Base-by-base conservation (phyloP, 2,888 invertebrate genomes). In the Tiliacea citrago region DNA sequence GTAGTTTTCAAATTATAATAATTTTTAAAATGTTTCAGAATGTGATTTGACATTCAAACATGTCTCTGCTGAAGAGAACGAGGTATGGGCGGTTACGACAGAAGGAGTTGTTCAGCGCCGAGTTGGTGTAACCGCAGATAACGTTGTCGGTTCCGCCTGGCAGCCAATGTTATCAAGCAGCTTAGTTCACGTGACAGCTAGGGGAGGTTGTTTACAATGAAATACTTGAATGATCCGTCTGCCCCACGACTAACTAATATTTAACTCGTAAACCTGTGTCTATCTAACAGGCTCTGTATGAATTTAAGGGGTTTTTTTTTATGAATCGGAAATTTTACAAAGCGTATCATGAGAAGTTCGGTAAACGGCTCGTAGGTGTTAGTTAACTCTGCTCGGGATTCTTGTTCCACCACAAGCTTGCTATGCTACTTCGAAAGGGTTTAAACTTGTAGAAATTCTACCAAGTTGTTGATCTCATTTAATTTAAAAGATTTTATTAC, bases 71-170 rank as follows among this genome's bases (percentile, higher is more conserved):
- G 97, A 97, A 63, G 96, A 97, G 67, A 94, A 95, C 24, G 98
- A 98, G 91, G 98, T 98, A 61, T 98, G 98, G 98, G 98, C 98
- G 0, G 96, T 98, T 63, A 97, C 98, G 18, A 95, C 97, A 66
- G 97, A 97, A 82, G 98, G 98, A 21, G 96, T 97, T 39, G 94
- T 98, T 66, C 97, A 97, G 81, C 97, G 98, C 77, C 97, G 99
- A 72, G 97, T 98, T 81, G 98, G 98, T 29, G 97, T 98, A 55
- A 98, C 98, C 18, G 92, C 95, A 62, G 97, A 97, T 55, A 98
- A 97, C 95, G 98, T 98, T 4, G 97, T 97, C 73, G 99, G 99
- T 67, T 97, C 97, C 49, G 97, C 98, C 47, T 99, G 99, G 99
- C 97, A 97, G 89, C 95, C 97, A 61, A 97, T 98, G 51, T 97